A percentile compares a stretch with the other conserved stretches of the same genome.
These are phyloP conservation scores for Hirudinaria manillensis DNA, from an alignment of 2,888 invertebrate species.

Conservation along the genomic window DNA sequence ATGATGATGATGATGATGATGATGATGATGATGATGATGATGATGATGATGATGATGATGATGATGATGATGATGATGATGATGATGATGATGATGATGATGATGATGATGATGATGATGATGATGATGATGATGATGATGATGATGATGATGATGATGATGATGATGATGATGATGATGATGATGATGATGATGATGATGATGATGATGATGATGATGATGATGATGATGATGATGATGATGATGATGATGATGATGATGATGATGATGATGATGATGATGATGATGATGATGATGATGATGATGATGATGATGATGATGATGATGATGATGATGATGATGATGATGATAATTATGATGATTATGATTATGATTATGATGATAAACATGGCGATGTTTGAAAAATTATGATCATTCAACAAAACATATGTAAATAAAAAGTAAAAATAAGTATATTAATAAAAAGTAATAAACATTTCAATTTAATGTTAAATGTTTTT, in stretches of 20 bases:
- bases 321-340: conserved; percentile 23
- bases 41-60: conserved; percentile 23
- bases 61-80: conserved; percentile 32
- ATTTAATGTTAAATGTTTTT: too few species aligned
- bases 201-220: conserved; percentile 20
- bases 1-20: conserved; percentile 19
- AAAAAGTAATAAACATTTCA: too few species aligned
- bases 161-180: conserved; percentile 23
- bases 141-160: conserved; percentile 32
- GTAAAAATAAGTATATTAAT: too few species aligned
- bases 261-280: conserved; percentile 26
- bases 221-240: conserved; percentile 19
- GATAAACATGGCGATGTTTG: not conserved
- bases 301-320: conserved; percentile 29
- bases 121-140: conserved; percentile 32
- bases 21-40: conserved; percentile 16
- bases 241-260: conserved; percentile 30
- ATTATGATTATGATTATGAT: not conserved
- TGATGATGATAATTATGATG: conserved; percentile 18
- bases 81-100: conserved; percentile 32
- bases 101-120: conserved; percentile 33
- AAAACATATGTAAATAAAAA: too few species aligned
- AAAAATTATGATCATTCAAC: too few species aligned
- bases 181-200: conserved; percentile 14
- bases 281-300: conserved; percentile 29